Conservation (phyloP, 92 coral and sea anemone species). For the Siderastrea radians region DNA sequence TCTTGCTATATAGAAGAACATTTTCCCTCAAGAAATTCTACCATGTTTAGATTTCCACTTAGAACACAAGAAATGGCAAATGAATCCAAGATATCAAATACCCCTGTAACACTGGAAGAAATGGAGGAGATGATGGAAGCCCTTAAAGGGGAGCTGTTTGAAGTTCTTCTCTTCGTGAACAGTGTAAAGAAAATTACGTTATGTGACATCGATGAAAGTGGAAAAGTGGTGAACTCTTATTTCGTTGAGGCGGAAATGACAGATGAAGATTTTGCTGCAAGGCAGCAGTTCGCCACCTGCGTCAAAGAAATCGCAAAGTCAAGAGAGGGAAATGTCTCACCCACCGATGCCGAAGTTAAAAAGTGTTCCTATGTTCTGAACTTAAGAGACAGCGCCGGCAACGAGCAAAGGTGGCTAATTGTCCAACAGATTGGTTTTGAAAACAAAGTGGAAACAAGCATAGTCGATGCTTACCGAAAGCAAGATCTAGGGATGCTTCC, state of each 20-base stretch:
- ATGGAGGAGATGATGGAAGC: slow-evolving; percentile 61
- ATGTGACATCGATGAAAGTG: slow-evolving; percentile 63
- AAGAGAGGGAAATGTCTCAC: slow-evolving; percentile 7
- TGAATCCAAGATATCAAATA: slow-evolving; percentile 47
- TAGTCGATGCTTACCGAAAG: slow-evolving; percentile 50
- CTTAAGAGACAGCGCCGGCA: slow-evolving; percentile 64
- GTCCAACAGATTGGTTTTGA: slow-evolving; percentile 84
- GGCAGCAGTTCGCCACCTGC: slow-evolving; percentile 59
- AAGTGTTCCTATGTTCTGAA: slow-evolving; percentile 72
- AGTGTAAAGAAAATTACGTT: slow-evolving; percentile 76
- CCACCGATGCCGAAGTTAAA: slow-evolving; percentile 46
- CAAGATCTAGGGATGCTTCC: slow-evolving; percentile 88
- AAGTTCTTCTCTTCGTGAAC: slow-evolving; percentile 83
- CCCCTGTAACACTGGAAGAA: slow-evolving; percentile 31
- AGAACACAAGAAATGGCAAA: slow-evolving; percentile 61
- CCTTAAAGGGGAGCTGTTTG: slow-evolving; percentile 72
- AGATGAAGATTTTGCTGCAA: slow-evolving; percentile 63
- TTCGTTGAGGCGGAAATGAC: slow-evolving; percentile 59
- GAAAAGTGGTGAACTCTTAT: slow-evolving; percentile 49
- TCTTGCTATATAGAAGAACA: slow-evolving; percentile 75
- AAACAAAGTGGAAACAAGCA: background rate
- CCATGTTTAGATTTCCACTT: slow-evolving; percentile 88
- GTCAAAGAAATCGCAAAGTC: slow-evolving; percentile 39
- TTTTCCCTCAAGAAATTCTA: slow-evolving; percentile 65
- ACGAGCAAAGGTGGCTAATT: slow-evolving; percentile 81